These are phyloP conservation scores for Epinotia brunnichana DNA, from an alignment of 2,888 invertebrate species.

Conservation along the genomic window DNA sequence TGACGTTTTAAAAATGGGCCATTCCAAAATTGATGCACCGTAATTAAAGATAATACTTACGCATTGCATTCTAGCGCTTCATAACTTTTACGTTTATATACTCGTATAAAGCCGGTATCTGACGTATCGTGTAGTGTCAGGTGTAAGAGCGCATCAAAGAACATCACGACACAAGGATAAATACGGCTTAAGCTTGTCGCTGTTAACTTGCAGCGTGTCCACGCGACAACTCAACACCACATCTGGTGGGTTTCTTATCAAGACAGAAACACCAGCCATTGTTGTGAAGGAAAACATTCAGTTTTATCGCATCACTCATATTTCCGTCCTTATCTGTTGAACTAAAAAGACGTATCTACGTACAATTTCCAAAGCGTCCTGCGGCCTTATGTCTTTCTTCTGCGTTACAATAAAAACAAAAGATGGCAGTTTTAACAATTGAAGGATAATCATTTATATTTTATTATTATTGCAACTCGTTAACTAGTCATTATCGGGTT, in stretches of 20 bases:
- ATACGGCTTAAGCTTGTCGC: background rate
- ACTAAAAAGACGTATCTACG: conserved; percentile 6
- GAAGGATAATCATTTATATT: conserved; percentile 6
- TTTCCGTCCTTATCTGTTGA: conserved; percentile 66
- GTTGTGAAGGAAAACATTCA: conserved; percentile 73
- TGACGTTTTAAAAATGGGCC: too few species aligned
- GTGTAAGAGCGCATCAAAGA: too few species aligned
- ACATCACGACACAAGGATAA: too few species aligned
- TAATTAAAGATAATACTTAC: too few species aligned
- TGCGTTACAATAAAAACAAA: background rate
- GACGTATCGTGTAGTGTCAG: too few species aligned
- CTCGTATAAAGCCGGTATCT: too few species aligned
- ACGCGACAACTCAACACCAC: conserved; percentile 59
- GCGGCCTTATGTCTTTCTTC: background rate
- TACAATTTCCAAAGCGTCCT: background rate
- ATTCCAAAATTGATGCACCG: too few species aligned
- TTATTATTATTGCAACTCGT: conserved; percentile 16
- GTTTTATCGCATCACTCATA: conserved; percentile 70
- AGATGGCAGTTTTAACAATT: conserved; percentile 13
- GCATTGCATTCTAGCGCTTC: too few species aligned
- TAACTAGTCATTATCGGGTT: conserved; percentile 14
- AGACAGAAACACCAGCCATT: conserved; percentile 69
- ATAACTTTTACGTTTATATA: too few species aligned
- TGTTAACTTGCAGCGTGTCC: conserved; percentile 49
- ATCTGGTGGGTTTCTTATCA: conserved; percentile 78